Percentiles rank a stretch among this genome's conserved stretches.
Conservation (phyloP, 1,140 invertebrate species). For the Rhyzopertha dominica region DNA sequence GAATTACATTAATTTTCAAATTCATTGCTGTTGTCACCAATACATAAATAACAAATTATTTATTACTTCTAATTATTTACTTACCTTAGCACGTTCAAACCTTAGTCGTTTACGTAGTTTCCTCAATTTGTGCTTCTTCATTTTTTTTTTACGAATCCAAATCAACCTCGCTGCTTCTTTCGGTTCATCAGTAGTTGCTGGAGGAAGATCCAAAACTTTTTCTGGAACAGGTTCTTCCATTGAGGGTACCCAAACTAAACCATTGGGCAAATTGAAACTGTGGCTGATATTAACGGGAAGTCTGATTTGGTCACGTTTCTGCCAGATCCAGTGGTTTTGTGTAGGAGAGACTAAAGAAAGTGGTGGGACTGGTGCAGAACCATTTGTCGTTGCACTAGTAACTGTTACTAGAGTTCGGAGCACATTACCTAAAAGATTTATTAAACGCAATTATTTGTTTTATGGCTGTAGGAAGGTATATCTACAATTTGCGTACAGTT, state of each 20-base stretch:
- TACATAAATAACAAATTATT: too few relatives aligned
- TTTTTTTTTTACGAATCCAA: slow-evolving; percentile 73
- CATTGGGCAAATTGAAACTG: slow-evolving; percentile 31
- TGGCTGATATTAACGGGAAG: slow-evolving; percentile 14
- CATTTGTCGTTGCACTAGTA: too few relatives aligned
- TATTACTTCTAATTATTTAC: too few relatives aligned
- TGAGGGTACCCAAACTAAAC: slow-evolving; percentile 21
- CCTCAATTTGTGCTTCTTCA: slow-evolving; percentile 78
- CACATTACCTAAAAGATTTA: too few relatives aligned
- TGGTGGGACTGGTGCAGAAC: too few relatives aligned
- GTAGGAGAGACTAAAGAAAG: too few relatives aligned
- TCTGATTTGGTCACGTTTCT: slow-evolving; percentile 28
- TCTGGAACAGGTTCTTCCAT: slow-evolving; percentile 21
- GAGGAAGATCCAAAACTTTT: slow-evolving; percentile 27
- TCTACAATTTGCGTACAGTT: too few relatives aligned
- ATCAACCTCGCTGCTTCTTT: slow-evolving; percentile 63
- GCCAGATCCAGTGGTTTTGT: slow-evolving; percentile 31
- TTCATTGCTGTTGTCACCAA: too few relatives aligned
- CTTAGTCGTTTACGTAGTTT: slow-evolving; percentile 76
- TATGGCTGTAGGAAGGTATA: too few relatives aligned
- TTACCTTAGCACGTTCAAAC: slow-evolving; percentile 64
- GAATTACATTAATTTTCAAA: too few relatives aligned
- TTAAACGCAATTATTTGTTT: too few relatives aligned
- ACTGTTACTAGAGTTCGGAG: too few relatives aligned
- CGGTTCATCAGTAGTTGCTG: slow-evolving; percentile 43